Evolutionary conservation across 92 coral and sea anemone species (phyloP).

Genomic region (Heteractis magnifica): DNA sequence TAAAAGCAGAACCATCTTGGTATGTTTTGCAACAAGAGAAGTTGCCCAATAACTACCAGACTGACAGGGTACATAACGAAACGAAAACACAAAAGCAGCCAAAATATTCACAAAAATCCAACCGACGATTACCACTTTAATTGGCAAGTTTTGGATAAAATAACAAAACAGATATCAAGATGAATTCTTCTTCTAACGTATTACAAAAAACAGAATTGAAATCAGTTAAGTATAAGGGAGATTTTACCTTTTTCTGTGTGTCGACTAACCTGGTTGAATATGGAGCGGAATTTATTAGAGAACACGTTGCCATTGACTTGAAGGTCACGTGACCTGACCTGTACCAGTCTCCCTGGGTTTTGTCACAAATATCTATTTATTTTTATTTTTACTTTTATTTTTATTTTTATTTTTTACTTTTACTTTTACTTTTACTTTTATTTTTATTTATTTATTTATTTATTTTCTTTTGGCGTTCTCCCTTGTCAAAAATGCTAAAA

Average conservation of each 20-base stretch:
- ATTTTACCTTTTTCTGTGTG: constrained; percentile 1
- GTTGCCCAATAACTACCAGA: constrained; percentile 19
- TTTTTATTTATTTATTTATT: too few species aligned
- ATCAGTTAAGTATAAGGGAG: constrained; percentile 2
- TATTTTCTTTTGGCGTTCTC: too few species aligned
- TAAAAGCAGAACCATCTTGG: neutral
- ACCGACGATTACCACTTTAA: constrained; percentile 5
- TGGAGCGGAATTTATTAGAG: constrained; percentile 11
- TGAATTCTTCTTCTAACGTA: constrained; percentile 5
- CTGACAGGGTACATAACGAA: constrained; percentile 22
- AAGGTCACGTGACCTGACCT: constrained; percentile 15
- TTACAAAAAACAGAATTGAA: constrained; percentile 9
- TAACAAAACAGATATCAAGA: neutral
- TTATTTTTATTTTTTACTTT: neutral
- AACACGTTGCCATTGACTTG: constrained; percentile 24
- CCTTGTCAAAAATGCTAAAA: too few species aligned
- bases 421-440: too few species aligned
- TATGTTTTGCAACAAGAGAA: constrained; percentile 17
- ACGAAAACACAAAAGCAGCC: constrained; percentile 4
- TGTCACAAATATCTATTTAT: neutral
- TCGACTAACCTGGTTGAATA: constrained; percentile 12
- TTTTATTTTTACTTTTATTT: neutral
- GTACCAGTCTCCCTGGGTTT: constrained; percentile 7
- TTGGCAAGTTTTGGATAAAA: neutral
- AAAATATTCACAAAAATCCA: constrained; percentile 13